Evolutionary conservation across 1,140 invertebrate genomes (phyloP).

Genomic region (Cotesia vestalis): DNA sequence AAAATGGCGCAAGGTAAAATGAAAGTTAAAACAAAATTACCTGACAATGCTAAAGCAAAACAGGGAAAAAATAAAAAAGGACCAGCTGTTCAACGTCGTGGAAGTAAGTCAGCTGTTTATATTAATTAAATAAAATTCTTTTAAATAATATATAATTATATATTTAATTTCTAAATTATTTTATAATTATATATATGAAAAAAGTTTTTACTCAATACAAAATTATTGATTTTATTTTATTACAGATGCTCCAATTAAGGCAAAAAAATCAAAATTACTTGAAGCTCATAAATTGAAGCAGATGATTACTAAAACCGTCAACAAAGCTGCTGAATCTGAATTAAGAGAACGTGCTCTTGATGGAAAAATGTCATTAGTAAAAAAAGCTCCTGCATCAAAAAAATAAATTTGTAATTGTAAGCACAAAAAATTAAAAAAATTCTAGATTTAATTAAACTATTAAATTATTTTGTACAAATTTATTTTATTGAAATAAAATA

Average conservation of each 20-base stretch:
- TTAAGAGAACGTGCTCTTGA: constrained; percentile 67
- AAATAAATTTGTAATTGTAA: no score
- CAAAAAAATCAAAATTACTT: constrained; percentile 70
- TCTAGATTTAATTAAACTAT: no score
- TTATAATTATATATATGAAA: neutral
- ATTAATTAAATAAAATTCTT: neutral
- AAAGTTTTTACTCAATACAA: neutral
- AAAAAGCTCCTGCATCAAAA: constrained; percentile 29
- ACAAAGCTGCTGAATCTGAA: constrained; percentile 71
- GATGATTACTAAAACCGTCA: constrained; percentile 71
- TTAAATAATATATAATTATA: neutral
- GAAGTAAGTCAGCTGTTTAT: constrained; percentile 57
- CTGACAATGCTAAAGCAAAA: neutral
- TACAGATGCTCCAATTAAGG: constrained; percentile 70
- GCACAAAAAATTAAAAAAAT: no score
- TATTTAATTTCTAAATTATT: neutral
- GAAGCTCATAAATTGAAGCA: constrained; percentile 72
- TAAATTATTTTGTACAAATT: no score
- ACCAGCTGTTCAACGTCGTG: constrained; percentile 62
- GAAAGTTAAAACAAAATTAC: constrained; percentile 64
- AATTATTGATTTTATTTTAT: constrained; percentile 35
- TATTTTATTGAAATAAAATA: no score
- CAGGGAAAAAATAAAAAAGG: constrained; percentile 53
- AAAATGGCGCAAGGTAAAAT: constrained; percentile 72
- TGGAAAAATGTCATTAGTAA: constrained; percentile 59